phyloP scores from a whole-genome alignment of 2,113 vertebrate genomes.

The Dasyurus viverrinus region DNA sequence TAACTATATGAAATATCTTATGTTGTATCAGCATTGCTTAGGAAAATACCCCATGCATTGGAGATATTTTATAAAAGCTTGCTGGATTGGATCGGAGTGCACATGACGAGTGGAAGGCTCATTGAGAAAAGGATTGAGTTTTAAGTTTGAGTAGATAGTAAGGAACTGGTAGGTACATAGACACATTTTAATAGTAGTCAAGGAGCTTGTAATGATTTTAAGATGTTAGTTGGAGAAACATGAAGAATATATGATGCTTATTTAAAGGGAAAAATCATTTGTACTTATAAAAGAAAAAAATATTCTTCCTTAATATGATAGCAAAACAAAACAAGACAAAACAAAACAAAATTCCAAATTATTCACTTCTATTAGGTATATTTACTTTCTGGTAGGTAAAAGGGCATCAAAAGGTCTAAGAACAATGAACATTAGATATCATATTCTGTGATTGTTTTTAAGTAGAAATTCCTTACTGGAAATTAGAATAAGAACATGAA shows the following conservation, averaged over 20 bases:
- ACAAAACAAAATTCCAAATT: too few relatives aligned
- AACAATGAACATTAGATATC: background rate
- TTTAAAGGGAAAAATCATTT: background rate
- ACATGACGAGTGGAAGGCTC: background rate
- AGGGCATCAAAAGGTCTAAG: background rate
- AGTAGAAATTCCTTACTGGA: background rate
- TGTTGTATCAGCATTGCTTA: background rate
- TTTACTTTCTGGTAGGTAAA: background rate
- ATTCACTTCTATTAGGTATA: background rate
- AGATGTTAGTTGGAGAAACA: background rate
- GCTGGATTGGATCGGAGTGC: background rate
- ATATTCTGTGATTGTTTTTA: background rate
- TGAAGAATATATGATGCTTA: background rate
- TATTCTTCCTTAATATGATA: background rate
- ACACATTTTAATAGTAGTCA: background rate
- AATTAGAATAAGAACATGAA: background rate
- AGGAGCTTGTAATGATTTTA: background rate
- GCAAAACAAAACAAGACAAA: background rate
- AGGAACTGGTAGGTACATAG: background rate
- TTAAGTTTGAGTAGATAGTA: background rate
- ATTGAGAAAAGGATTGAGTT: background rate
- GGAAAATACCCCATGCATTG: background rate
- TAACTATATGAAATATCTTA: background rate
- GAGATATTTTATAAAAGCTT: background rate
- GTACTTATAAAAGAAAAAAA: background rate